Evolutionary conservation across 2,888 invertebrate species (phyloP), one percentile per base, ranked within the genome.

Genomic region (Cylloceria caligata): DNA sequence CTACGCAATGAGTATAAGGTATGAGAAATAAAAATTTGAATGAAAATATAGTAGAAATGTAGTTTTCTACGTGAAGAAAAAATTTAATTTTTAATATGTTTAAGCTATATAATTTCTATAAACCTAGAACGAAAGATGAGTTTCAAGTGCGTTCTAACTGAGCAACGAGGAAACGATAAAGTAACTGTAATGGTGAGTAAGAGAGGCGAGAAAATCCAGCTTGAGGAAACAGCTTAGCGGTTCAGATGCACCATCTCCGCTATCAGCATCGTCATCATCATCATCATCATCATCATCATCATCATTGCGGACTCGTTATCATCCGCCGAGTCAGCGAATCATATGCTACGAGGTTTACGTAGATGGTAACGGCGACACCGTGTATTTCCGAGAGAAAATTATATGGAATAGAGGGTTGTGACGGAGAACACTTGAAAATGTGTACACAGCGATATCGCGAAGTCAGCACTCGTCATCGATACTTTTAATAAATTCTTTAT

Each of bases 331-430:
- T 67, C 67, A 24, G 64, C 55, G 39, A 72, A 81, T 81, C 36
- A 42, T 39, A 34, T 13, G 47, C 71, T 57, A 27, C 27, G 2
- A 72, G 67, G 62, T 36, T 81, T 24, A 42, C 47, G 36, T n/a
- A 72, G 67, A n/a, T 77, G 60, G 55, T 81, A 81, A 81, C 81
- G 81, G 81, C 72, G 72, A 69, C 76, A 64, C 60, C 81, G 77
- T 81, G 73, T 81, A 77, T 62, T 68, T 13, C 62, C 30, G 9
- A 27, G 68, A 47, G 45, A 36, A 71, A 6, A 34, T 60, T 34
- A 1, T 49, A 16, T 9, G 11, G 39, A 21, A 65, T 13, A 69
- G 24, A 16, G 21, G 13, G 13, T 16, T 19, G 30, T 9, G 21
- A 19, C 11, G 16, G 3, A 30, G 45, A 36, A 68, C 60, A 7